These are phyloP conservation scores for Argentina silus DNA, from an alignment of 2,797 vertebrate genomes.

Conservation along the genomic window DNA sequence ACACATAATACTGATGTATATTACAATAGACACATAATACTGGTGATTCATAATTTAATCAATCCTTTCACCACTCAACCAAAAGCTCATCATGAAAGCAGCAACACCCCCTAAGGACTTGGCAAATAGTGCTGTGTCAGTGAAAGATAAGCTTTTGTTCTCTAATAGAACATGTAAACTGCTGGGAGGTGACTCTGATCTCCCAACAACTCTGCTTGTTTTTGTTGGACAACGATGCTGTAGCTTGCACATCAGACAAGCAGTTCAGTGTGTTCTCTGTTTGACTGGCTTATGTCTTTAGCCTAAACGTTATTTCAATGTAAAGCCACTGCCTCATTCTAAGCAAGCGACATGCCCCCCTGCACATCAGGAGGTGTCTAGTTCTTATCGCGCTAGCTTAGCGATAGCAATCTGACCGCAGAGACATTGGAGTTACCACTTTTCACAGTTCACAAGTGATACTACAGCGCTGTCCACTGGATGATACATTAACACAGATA, in stretches of 20 bases:
- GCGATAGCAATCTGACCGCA: conserved; percentile 16
- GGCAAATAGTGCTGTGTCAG: conserved; percentile 31
- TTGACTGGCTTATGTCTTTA: background rate
- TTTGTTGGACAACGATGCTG: conserved; percentile 23
- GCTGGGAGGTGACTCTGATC: conserved; percentile 18
- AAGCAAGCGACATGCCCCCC: background rate
- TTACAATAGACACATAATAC: conserved; percentile 40
- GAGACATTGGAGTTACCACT: background rate
- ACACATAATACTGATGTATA: background rate
- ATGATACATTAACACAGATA: too few species aligned
- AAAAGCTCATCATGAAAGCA: conserved; percentile 44
- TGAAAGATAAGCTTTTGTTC: conserved; percentile 29
- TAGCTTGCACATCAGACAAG: background rate
- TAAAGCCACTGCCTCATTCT: background rate
- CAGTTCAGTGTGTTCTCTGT: background rate
- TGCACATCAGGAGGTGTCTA: background rate
- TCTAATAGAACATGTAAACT: conserved; percentile 33
- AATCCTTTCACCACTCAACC: conserved; percentile 42
- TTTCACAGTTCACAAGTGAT: too few species aligned
- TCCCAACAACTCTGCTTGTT: conserved; percentile 29
- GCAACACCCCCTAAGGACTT: conserved; percentile 16
- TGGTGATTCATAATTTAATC: conserved; percentile 54
- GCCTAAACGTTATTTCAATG: background rate
- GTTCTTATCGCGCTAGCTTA: conserved; percentile 3
- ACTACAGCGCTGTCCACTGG: too few species aligned